Evolutionary conservation across 2,888 invertebrate genomes (phyloP), one percentile per base, ranked within the genome.

Genomic region (Idaea aversata): DNA sequence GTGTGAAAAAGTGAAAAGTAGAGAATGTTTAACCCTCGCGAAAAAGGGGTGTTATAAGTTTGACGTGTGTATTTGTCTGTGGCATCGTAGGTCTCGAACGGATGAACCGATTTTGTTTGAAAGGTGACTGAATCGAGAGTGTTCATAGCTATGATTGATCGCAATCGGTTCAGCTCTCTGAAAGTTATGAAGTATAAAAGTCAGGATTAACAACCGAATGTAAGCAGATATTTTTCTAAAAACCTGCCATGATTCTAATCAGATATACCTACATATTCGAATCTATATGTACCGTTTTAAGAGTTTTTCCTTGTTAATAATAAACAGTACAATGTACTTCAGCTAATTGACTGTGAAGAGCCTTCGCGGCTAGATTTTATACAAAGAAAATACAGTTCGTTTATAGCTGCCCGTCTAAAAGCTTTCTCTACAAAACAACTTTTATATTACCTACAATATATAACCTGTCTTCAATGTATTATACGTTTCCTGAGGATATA

Each of bases 401-500:
- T 77, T 80, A 80, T 80, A 75, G 75, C 76, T 66, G 71, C 66
- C 78, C 78, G 79, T 80, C 79, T 80, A 77, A 83, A 83, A 81
- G 84, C 83, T 83, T 82, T 80, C 77, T 71, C 77, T 77, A 78
- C 79, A 78, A 82, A 59, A 82, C 78, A 80, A 79, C 79, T 79
- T 78, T 80, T 79, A 79, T 76, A 79, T 84, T 83, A 79, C 80
- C 78, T 76, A 79, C 82, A 75, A 86, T 84, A 85, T 84, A 85
- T 85, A 84, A 82, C 84, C 81, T 80, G 83, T 79, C 84, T 84
- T 78, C 84, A 78, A 74, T 79, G 78, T 82, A 83, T 84, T 81
- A 83, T 83, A 82, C 80, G 81, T 83, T 87, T 87, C 84, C 85
- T 80, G 75, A 72, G 78, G 80, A 72, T 80, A 88, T 85, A 85